Base-by-base conservation (phyloP, 2,797 vertebrate genomes). In the Anolis apletophallus region DNA sequence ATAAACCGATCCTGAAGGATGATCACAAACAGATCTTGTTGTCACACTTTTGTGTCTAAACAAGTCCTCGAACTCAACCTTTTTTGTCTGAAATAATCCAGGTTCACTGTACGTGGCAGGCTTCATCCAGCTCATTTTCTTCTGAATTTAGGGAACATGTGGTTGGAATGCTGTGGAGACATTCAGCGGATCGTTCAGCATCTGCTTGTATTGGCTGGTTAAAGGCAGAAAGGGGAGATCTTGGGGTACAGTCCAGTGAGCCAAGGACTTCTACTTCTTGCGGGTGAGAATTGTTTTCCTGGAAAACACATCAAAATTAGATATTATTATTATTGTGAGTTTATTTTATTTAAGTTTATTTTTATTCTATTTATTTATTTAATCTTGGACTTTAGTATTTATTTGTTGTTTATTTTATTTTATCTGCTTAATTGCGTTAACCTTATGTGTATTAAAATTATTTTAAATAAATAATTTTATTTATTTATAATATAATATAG, bases 31-130 rank as follows among this genome's bases (percentile, higher is more conserved):
- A 14, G 32, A 50, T 21, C 57, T 40, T 14, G 21, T 7, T 36
- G 6, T 55, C 52, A 29, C 23, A 14, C 36, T 40, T 72, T 57
- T n/a, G 52, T 54, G 13, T 76, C 46, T 68, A 46, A 84, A 76
- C 16, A 21, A 46, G 7, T 29, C 59, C 77, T 82, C 57, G 34
- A 5, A 59, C 16, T n/a, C 54, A 23, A 17, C 13, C 23, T 46
- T 46, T 46, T 19, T 29, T 14, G 19, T 68, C 52, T 34, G 54
- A 82, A 69, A 76, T 26, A 26, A 55, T 57, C 29, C 59, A 55
- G 57, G 34, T 57, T 82, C 61, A 87, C 50, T 87, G 86, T 40
- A 87, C 81, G 19, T 55, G 81, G 69, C 86, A 87, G 54, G 81
- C 46, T 84, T 84, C 32, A 52, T 87, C 68, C 32, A 87, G 68